Base-by-base conservation (phyloP, 2,797 vertebrate genomes). In the Cirrhinus mrigala region DNA sequence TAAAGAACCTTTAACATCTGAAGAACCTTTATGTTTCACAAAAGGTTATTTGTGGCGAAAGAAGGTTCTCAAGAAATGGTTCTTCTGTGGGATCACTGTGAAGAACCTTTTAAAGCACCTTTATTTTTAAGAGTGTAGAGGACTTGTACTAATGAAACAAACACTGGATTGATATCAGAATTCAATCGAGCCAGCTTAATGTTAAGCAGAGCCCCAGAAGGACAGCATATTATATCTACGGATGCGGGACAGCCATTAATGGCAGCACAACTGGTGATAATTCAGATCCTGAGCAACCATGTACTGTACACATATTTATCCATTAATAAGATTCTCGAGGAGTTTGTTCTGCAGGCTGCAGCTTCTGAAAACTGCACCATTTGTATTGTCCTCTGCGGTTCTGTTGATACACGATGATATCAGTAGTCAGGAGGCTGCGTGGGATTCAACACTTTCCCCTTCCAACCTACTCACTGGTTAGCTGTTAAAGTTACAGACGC, bases 401-500 rank as follows among this genome's bases (percentile, higher is more conserved):
- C 48, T 89, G 82, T 86, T 87, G 74, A 82, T 88, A 79, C 84
- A 86, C 50, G 87, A 85, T 87, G 89, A 88, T 90, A 90, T 91
- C 87, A 88, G 87, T 88, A 83, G 80, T 90, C 88, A 90, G 90
- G 79, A 90, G 82, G 78, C 86, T 90, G 90, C 88, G 90, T 91
- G 91, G 91, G 90, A 86, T 90, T 88, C 88, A 85, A 88, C 88
- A 90, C 90, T 87, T 86, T 85, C 70, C 71, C 87, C 87, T 80
- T 82, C 84, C 88, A 89, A 87, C 88, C 89, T 85, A 90, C 87
- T 90, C 89, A 89, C 85, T 87, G 88, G 81, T 89, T 87, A 89
- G 84, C 87, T 85, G 83, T 89, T 88, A 88, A 90, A 90, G 87
- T 91, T 88, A 83, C 87, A 90, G 88, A 78, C 89, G 76, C 88